Percentiles rank a stretch among this genome's conserved stretches.
phyloP scores from a whole-genome alignment of 2,888 invertebrate genomes.

The Melieria omissa region DNA sequence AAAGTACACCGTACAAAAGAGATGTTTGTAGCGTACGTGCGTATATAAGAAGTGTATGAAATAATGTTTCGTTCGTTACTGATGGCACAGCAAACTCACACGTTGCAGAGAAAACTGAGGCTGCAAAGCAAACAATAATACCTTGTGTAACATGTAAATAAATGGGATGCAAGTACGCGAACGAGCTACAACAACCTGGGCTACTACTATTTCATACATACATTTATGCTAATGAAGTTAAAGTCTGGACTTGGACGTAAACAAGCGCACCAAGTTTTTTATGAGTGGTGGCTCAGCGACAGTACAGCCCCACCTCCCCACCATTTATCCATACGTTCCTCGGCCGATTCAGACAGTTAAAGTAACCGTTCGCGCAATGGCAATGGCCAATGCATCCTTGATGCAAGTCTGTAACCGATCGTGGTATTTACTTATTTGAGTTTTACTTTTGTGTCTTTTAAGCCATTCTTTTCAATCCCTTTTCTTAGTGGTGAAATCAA shows the following conservation, averaged over 20 bases:
- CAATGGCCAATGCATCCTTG: background rate
- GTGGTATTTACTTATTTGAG: background rate
- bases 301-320: background rate
- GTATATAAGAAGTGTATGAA: no score
- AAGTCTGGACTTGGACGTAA: background rate
- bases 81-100: no score
- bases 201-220: background rate
- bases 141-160: no score
- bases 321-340: background rate
- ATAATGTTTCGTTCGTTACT: no score
- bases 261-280: background rate
- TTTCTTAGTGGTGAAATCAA: background rate
- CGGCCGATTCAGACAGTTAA: background rate
- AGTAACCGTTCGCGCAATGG: background rate
- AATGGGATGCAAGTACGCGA: no score
- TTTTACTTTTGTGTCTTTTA: background rate
- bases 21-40: no score
- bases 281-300: background rate
- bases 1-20: no score
- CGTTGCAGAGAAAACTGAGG: no score
- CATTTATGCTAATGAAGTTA: conserved; percentile 6
- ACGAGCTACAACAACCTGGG: no score
- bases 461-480: background rate
- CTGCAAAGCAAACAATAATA: no score
- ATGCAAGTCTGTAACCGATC: background rate